A percentile compares a stretch with the other conserved stretches of the same genome.
Conservation (phyloP, 2,113 vertebrate species). For the Plecotus auritus region DNA sequence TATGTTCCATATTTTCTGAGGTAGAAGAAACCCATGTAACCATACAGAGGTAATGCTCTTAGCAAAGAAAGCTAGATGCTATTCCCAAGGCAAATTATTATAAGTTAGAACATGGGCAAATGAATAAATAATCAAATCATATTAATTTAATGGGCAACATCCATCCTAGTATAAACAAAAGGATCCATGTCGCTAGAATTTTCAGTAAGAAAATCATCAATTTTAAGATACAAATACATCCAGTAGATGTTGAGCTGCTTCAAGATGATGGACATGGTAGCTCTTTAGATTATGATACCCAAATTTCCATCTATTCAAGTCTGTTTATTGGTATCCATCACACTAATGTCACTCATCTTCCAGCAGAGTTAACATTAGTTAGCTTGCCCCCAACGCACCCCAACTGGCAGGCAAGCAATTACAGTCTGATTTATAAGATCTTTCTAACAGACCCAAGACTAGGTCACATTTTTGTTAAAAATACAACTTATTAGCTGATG, state of each 20-base stretch:
- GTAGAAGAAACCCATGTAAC: neutral
- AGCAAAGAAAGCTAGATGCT: neutral
- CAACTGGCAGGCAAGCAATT: neutral
- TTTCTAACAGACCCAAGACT: neutral
- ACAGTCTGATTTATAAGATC: neutral
- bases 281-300: accelerated
- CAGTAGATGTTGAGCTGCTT: neutral
- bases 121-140: neutral
- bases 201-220: neutral
- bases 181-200: neutral
- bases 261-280: accelerated
- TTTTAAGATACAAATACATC: neutral
- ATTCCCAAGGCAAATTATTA: neutral
- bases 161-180: neutral
- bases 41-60: neutral
- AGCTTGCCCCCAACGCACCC: neutral
- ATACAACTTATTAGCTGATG: neutral
- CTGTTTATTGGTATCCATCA: neutral
- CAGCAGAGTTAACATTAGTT: neutral
- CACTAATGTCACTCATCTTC: neutral
- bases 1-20: neutral
- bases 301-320: neutral
- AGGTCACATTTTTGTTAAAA: neutral
- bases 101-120: neutral
- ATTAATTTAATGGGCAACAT: neutral